Conservation (phyloP, 2,113 vertebrate species). For the Xenus cinereus region DNA sequence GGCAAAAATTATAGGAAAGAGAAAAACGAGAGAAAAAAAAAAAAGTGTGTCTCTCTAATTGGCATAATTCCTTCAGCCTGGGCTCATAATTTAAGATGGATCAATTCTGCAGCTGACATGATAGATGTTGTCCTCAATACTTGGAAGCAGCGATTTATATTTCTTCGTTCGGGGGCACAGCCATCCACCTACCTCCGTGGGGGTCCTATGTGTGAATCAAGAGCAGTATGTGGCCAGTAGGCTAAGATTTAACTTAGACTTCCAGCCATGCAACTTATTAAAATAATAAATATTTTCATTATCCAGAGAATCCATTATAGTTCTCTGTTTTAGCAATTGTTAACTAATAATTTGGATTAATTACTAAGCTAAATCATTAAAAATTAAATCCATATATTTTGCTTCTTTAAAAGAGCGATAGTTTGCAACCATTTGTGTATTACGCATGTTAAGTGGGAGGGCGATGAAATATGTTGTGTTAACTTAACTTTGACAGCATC, state of each 20-base stretch:
- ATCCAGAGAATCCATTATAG: constrained; percentile 41
- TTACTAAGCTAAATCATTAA: constrained; percentile 43
- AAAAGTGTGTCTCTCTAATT: constrained; percentile 16
- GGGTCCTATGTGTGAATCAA: constrained; percentile 4
- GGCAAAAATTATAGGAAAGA: background rate
- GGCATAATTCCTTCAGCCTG: constrained; percentile 48
- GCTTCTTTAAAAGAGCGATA: constrained; percentile 56
- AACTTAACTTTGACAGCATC: constrained; percentile 59
- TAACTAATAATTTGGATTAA: constrained; percentile 67
- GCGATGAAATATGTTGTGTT: constrained; percentile 55
- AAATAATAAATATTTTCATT: constrained; percentile 70
- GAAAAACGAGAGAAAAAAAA: background rate
- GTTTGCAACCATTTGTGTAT: constrained; percentile 40
- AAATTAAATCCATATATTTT: constrained; percentile 57
- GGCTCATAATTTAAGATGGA: constrained; percentile 51
- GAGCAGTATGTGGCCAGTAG: constrained; percentile 40
- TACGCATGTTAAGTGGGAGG: constrained; percentile 49
- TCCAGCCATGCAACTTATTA: constrained; percentile 67
- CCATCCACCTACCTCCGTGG: background rate
- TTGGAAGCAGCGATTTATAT: constrained; percentile 38
- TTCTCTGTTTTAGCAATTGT: constrained; percentile 42
- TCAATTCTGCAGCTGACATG: constrained; percentile 59
- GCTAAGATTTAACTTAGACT: constrained; percentile 45
- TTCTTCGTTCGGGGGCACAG: background rate
- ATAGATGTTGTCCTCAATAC: constrained; percentile 61